Conservation (phyloP, 2,888 invertebrate species). For the Phortica okadai region DNA sequence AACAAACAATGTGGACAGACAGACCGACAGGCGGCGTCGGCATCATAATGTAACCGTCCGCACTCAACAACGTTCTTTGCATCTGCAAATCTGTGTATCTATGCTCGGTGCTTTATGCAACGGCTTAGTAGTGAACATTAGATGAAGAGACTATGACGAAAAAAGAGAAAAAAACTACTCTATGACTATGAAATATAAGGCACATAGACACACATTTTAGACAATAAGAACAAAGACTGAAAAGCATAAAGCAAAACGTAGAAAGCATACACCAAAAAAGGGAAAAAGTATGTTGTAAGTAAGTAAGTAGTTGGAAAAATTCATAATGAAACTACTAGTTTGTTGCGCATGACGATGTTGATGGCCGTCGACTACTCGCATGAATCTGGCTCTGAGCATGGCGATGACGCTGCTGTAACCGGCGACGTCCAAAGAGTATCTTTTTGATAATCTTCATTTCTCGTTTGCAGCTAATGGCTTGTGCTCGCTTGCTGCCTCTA, state of each 20-base stretch:
- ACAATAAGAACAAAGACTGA: conserved; percentile 23
- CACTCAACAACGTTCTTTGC: neutral
- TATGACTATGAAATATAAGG: conserved; percentile 25
- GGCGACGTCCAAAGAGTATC: conserved; percentile 49
- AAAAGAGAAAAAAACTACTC: neutral
- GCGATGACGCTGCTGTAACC: neutral
- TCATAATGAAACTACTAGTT: conserved; percentile 9
- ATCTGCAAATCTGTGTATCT: neutral
- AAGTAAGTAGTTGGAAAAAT: conserved; percentile 20
- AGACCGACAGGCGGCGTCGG: neutral
- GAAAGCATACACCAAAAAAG: conserved; percentile 4
- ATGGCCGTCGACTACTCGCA: neutral
- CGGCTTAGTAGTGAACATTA: neutral
- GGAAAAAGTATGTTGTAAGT: neutral
- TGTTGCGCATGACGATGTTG: conserved; percentile 2
- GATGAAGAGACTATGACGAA: neutral
- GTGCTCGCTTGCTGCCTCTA: conserved; percentile 31
- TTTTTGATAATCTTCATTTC: conserved; percentile 69
- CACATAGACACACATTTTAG: conserved; percentile 27
- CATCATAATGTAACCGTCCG: neutral
- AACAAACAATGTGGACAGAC: conserved; percentile 2
- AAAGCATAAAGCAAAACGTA: conserved; percentile 19
- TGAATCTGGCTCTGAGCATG: neutral
- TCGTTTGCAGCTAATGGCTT: conserved; percentile 69
- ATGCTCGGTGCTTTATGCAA: neutral